phyloP scores from a whole-genome alignment of 2,888 invertebrate genomes.

The Chloroclystis v-ata region DNA sequence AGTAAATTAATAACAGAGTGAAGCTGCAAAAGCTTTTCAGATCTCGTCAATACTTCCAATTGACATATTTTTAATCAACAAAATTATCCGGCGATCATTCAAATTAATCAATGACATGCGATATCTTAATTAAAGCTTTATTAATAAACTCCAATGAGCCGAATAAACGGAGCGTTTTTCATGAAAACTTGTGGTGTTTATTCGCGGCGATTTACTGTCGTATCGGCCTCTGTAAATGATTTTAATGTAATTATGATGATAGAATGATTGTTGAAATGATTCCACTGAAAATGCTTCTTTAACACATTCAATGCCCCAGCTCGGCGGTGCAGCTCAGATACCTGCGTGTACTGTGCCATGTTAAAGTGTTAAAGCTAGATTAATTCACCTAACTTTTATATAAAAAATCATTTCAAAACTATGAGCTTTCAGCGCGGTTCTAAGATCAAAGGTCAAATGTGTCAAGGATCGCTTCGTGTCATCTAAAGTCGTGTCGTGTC shows the following conservation, averaged over 20 bases:
- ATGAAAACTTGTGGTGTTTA: conserved; percentile 41
- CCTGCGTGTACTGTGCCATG: too few relatives aligned
- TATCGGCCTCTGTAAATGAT: conserved; percentile 6
- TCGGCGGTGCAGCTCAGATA: too few relatives aligned
- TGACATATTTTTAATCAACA: conserved; percentile 64
- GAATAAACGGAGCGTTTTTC: conserved; percentile 65
- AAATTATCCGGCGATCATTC: conserved; percentile 58
- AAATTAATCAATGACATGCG: conserved; percentile 63
- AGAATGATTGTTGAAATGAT: too few relatives aligned
- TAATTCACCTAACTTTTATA: too few relatives aligned
- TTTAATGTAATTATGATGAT: not conserved
- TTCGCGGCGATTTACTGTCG: conserved; percentile 9
- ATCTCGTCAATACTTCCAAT: conserved; percentile 29
- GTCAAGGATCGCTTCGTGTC: too few relatives aligned
- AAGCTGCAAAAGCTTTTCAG: conserved; percentile 11
- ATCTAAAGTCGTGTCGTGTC: conserved; percentile 30
- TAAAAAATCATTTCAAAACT: too few relatives aligned
- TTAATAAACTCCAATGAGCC: conserved; percentile 60
- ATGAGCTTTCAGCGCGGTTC: too few relatives aligned
- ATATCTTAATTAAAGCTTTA: conserved; percentile 72
- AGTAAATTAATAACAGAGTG: conserved; percentile 11
- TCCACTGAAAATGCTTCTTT: too few relatives aligned
- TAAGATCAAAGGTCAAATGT: not conserved
- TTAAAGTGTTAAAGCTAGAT: too few relatives aligned
- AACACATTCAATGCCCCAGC: too few relatives aligned